Evolutionary conservation across 2,113 vertebrate genomes (phyloP).

Genomic region (Crotalus horridus): DNA sequence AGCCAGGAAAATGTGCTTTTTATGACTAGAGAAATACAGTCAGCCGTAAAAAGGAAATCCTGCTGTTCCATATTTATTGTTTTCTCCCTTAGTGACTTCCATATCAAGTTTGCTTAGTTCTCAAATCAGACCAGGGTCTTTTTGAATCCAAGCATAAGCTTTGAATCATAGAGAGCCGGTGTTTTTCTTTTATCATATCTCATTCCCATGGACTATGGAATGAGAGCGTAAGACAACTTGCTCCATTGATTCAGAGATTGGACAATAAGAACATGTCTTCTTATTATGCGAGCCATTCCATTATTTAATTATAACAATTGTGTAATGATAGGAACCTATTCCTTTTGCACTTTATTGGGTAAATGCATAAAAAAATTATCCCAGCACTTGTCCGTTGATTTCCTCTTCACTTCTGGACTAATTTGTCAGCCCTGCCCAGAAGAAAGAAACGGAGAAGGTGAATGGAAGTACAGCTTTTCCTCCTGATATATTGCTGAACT

Average conservation of each 20-base stretch:
- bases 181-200: neutral
- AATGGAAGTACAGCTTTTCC: neutral
- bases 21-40: constrained; percentile 13
- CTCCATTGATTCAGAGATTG: neutral
- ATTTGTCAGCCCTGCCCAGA: neutral
- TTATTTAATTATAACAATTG: neutral
- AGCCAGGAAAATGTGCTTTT: constrained; percentile 8
- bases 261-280: neutral
- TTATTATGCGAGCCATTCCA: neutral
- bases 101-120: constrained; percentile 25
- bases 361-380: neutral
- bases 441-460: too few species aligned
- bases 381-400: neutral
- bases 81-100: constrained; percentile 11
- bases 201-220: neutral
- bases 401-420: neutral
- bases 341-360: neutral
- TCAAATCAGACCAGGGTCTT: constrained; percentile 17
- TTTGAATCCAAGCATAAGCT: neutral
- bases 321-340: neutral
- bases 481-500: neutral
- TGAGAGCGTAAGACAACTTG: neutral
- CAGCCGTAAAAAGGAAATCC: constrained; percentile 5
- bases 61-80: neutral
- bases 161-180: neutral